A percentile compares a stretch with the other conserved stretches of the same genome.
Conservation (phyloP, 2,888 invertebrate genomes). For the Amiota minor region DNA sequence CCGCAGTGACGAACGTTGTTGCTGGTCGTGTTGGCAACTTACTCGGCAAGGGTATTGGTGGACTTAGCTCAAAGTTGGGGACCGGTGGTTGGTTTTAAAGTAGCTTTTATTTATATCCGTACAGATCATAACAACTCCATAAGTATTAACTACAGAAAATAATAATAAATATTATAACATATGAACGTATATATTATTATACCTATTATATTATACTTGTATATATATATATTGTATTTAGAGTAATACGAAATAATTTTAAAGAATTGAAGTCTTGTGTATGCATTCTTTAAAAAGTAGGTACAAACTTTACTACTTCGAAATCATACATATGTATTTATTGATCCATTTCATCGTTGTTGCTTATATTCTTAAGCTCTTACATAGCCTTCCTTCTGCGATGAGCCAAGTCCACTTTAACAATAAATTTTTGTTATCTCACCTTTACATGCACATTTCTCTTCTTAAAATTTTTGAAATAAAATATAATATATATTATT, state of each 20-base stretch:
- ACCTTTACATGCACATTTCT: constrained; percentile 9
- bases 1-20: constrained; percentile 73
- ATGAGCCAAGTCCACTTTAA: constrained; percentile 23
- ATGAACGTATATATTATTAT: neutral
- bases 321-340: too few relatives aligned
- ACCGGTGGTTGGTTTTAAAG: constrained; percentile 89
- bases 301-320: too few relatives aligned
- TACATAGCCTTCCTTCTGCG: constrained; percentile 21
- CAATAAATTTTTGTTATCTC: constrained; percentile 3
- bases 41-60: constrained; percentile 92
- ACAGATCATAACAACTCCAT: too few relatives aligned
- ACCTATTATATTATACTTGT: neutral
- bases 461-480: constrained; percentile 8
- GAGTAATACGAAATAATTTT: too few relatives aligned
- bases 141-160: constrained; percentile 3
- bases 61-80: constrained; percentile 90
- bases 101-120: neutral
- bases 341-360: too few relatives aligned
- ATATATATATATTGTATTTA: too few relatives aligned
- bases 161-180: neutral
- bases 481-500: neutral
- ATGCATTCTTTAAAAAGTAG: too few relatives aligned
- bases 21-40: constrained; percentile 92
- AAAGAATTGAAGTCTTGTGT: too few relatives aligned
- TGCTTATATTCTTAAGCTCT: neutral